A percentile compares a stretch with the other conserved stretches of the same genome.
Conservation (phyloP, 2,113 vertebrate species). For the Leuciscus idus region DNA sequence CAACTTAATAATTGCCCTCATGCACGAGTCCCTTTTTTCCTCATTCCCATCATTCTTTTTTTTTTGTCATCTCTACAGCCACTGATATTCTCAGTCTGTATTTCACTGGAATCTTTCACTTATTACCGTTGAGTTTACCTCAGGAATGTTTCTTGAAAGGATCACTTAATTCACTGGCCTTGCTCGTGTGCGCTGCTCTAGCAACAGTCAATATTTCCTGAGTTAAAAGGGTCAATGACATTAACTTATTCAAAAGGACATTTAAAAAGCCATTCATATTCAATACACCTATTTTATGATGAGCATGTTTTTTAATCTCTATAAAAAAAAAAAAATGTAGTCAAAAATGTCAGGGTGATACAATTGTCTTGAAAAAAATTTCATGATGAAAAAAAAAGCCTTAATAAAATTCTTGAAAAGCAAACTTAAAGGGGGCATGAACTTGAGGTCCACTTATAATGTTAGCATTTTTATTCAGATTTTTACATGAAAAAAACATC, state of each 20-base stretch:
- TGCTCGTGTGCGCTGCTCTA: constrained; percentile 12
- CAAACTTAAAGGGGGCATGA: too few species aligned
- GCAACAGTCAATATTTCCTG: constrained; percentile 11
- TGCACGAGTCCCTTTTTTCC: constrained; percentile 2
- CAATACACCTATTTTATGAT: neutral
- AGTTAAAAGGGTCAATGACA: constrained; percentile 27
- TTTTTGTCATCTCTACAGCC: constrained; percentile 17
- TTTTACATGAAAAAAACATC: too few species aligned
- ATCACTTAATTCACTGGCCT: constrained; percentile 12
- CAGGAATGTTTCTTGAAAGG: constrained; percentile 20
- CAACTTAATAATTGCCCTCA: neutral
- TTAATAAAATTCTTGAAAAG: too few species aligned
- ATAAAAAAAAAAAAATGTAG: neutral
- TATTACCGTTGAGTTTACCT: neutral
- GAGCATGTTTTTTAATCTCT: neutral
- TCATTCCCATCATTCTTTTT: constrained; percentile 24
- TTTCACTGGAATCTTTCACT: constrained; percentile 1
- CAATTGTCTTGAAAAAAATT: too few species aligned
- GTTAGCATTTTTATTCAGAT: too few species aligned
- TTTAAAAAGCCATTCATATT: neutral
- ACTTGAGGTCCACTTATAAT: too few species aligned
- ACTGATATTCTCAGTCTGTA: neutral
- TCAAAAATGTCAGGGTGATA: too few species aligned
- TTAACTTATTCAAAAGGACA: neutral
- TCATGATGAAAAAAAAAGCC: too few species aligned